These are phyloP conservation scores for Halcyon badia DNA, from an alignment of 2,797 vertebrate species.

Conservation along the genomic window DNA sequence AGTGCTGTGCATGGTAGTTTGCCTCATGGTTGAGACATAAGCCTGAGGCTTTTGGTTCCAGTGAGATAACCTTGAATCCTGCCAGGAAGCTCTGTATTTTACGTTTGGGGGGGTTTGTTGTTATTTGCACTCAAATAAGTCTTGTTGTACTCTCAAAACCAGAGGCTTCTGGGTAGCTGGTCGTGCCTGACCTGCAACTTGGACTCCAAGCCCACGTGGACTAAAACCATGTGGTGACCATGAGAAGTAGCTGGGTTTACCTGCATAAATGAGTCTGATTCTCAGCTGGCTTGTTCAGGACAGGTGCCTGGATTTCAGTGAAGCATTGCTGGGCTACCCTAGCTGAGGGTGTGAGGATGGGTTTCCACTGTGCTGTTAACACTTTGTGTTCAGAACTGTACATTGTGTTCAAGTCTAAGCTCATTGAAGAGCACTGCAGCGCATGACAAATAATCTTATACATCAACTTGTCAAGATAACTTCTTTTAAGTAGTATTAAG, in stretches of 20 bases:
- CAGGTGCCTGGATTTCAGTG: fast-evolving
- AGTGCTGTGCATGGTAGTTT: fast-evolving
- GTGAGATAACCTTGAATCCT: background rate
- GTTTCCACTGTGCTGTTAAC: background rate
- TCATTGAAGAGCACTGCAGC: background rate
- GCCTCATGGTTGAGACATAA: background rate
- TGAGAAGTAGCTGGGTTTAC: background rate
- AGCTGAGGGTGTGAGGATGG: background rate
- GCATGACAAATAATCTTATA: background rate
- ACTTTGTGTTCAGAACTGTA: background rate
- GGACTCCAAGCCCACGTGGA: fast-evolving
- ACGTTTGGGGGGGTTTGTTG: background rate
- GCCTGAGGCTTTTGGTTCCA: background rate
- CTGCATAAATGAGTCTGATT: background rate
- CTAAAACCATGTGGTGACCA: fast-evolving
- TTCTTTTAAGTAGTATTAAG: constrained; percentile 17
- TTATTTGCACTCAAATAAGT: background rate
- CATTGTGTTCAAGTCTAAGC: fast-evolving
- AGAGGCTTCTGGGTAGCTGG: background rate
- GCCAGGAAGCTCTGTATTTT: background rate
- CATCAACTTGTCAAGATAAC: background rate
- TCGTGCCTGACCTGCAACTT: background rate
- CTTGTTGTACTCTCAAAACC: background rate
- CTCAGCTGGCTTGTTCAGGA: background rate
- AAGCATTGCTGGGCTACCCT: background rate